Evolutionary conservation across 2,888 invertebrate species (phyloP).

Genomic region (Xestia sexstrigata): DNA sequence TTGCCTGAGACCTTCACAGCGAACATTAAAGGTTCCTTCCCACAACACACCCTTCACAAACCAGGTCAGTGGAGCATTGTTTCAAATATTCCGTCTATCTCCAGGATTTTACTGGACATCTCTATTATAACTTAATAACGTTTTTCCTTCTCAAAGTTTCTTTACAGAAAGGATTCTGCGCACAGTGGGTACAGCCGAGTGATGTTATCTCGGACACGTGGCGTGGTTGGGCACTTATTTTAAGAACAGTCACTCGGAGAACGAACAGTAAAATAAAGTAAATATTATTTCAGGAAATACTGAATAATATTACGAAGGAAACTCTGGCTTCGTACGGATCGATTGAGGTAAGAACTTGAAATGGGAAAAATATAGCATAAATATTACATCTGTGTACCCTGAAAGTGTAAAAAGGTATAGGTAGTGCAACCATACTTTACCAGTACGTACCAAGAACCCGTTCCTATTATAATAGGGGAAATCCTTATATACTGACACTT

Average conservation of each 20-base stretch:
- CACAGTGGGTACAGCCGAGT: conserved; percentile 16
- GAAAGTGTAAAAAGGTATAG: neutral
- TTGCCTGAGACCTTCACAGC: neutral
- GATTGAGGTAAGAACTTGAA: neutral
- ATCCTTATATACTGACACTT: neutral
- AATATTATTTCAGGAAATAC: conserved; percentile 31
- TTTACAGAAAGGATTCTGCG: conserved; percentile 50
- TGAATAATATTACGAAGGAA: neutral
- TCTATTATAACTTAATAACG: conserved; percentile 55
- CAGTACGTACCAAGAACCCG: too few species aligned
- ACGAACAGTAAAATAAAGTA: conserved; percentile 24
- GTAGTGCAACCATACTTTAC: neutral
- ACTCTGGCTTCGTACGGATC: too few species aligned
- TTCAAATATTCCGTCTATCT: conserved; percentile 32
- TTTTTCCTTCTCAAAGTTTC: conserved; percentile 49
- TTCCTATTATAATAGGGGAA: neutral
- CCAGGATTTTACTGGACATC: conserved; percentile 16
- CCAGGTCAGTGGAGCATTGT: conserved; percentile 42
- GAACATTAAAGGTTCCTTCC: neutral
- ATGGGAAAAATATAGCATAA: neutral
- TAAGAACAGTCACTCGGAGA: conserved; percentile 38
- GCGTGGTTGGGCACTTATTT: conserved; percentile 41
- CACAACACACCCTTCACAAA: neutral
- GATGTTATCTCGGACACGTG: conserved; percentile 57
- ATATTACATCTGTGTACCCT: neutral